Evolutionary conservation across 2,113 vertebrate genomes (phyloP).

Genomic region (Cyprinodon variegatus): DNA sequence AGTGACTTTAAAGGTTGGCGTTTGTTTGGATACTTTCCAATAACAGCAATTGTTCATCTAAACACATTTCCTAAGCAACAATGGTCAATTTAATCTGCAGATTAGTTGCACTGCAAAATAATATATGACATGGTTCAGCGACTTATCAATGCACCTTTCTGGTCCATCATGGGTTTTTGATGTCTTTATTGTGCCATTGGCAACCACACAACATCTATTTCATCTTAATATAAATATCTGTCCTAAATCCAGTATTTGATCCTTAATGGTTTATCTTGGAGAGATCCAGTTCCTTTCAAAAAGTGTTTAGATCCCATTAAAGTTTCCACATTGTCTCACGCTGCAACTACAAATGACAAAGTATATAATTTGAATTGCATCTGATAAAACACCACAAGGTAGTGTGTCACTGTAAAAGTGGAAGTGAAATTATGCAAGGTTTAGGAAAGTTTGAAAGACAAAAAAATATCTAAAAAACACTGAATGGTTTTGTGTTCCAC

Average conservation of each 20-base stretch:
- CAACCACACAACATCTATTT: background rate
- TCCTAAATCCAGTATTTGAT: constrained; percentile 9
- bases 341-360: background rate
- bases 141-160: constrained; percentile 24
- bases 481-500: no score
- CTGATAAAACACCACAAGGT: background rate
- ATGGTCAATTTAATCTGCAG: constrained; percentile 9
- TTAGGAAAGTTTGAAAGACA: no score
- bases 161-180: constrained; percentile 15
- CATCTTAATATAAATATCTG: background rate
- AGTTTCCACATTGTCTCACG: background rate
- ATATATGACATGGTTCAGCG: background rate
- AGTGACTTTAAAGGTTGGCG: background rate
- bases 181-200: constrained; percentile 3
- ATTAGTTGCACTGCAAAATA: constrained; percentile 32
- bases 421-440: background rate
- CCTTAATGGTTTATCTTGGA: background rate
- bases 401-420: background rate
- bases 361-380: background rate
- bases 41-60: constrained; percentile 1
- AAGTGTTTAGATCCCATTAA: background rate
- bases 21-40: background rate
- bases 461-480: no score
- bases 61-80: background rate
- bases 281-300: background rate